phyloP scores from a whole-genome alignment of 2,797 vertebrate genomes.

The Muscicapa striata region DNA sequence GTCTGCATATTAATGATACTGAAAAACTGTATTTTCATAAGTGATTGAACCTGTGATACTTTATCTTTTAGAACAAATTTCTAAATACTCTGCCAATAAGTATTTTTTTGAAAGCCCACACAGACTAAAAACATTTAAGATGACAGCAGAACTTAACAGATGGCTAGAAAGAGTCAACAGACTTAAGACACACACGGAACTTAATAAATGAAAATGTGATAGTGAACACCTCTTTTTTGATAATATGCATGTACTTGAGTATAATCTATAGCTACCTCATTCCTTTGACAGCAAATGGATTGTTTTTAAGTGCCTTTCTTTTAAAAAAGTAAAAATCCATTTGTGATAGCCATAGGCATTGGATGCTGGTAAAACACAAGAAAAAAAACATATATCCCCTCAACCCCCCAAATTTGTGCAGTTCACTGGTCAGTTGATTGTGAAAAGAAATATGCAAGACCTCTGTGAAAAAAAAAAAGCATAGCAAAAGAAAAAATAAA shows the following conservation, averaged over 20 bases:
- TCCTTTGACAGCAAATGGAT: not conserved
- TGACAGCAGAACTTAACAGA: slow-evolving; percentile 1
- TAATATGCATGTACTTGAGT: not conserved
- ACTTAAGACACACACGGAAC: not conserved
- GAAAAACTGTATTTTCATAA: not conserved
- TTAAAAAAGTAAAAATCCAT: not conserved
- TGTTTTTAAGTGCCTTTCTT: not conserved
- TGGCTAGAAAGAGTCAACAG: slow-evolving; percentile 10
- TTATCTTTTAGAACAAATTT: not conserved
- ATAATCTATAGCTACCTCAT: not conserved
- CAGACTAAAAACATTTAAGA: not conserved
- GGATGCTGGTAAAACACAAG: not conserved
- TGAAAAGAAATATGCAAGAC: slow-evolving; percentile 11
- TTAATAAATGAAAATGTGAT: not conserved
- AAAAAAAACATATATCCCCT: not conserved
- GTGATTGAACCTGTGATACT: not conserved
- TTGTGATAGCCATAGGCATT: not conserved
- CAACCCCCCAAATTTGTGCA: not conserved
- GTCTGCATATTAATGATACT: not conserved
- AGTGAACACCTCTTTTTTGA: not conserved
- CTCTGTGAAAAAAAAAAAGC: not conserved
- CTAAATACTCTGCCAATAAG: not conserved
- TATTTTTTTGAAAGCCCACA: not conserved
- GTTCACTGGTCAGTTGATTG: not conserved
- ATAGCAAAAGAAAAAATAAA: not conserved